phyloP scores from a whole-genome alignment of 1,140 invertebrate species.

The Polypedilum vanderplanki region DNA sequence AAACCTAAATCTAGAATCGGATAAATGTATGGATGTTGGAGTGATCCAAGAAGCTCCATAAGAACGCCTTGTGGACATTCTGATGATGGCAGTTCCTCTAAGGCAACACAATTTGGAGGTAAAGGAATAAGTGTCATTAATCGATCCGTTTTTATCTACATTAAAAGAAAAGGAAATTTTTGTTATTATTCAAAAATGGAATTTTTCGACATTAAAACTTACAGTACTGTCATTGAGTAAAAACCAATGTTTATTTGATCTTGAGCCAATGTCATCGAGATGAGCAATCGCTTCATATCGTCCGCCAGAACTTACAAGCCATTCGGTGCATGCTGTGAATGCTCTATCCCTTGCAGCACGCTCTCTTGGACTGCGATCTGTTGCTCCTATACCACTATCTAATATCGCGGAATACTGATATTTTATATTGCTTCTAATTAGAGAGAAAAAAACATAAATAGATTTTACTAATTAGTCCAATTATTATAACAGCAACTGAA shows the following conservation, averaged over 20 bases:
- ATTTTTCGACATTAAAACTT: background rate
- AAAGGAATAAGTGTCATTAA: slow-evolving; percentile 70
- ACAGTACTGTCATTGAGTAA: slow-evolving; percentile 62
- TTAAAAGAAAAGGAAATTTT: background rate
- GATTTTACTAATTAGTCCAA: background rate
- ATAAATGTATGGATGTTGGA: slow-evolving; percentile 88
- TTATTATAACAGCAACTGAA: background rate
- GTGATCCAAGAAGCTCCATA: slow-evolving; percentile 71
- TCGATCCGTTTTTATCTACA: slow-evolving; percentile 58
- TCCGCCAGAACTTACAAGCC: slow-evolving; percentile 53
- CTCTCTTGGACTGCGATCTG: slow-evolving; percentile 58
- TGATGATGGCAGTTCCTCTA: slow-evolving; percentile 46
- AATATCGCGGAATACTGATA: slow-evolving; percentile 60
- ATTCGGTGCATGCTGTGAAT: slow-evolving; percentile 56
- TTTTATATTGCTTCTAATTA: slow-evolving; percentile 44
- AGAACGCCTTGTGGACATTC: slow-evolving; percentile 52
- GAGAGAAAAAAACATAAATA: background rate
- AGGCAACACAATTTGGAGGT: slow-evolving; percentile 49
- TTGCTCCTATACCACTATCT: slow-evolving; percentile 49
- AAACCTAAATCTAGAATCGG: slow-evolving; percentile 76
- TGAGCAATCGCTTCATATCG: slow-evolving; percentile 70
- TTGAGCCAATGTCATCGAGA: slow-evolving; percentile 70
- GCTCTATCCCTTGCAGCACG: slow-evolving; percentile 55
- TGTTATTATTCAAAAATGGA: background rate
- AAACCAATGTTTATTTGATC: slow-evolving; percentile 84